phyloP scores from a whole-genome alignment of 2,113 vertebrate species.

The Genyomyrus donnyi region DNA sequence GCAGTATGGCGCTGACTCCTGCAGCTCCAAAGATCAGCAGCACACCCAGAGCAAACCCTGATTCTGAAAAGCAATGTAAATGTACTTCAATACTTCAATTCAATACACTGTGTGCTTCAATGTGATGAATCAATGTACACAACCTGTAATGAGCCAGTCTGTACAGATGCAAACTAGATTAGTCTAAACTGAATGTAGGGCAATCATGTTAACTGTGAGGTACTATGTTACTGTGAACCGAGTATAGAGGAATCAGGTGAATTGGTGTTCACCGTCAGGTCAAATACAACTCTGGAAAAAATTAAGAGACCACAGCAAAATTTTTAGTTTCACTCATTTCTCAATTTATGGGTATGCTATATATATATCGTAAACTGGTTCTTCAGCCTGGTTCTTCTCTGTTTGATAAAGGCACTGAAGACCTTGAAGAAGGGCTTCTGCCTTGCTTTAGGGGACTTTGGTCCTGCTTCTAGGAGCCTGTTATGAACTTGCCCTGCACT shows the following conservation, averaged over 20 bases:
- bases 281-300: background rate
- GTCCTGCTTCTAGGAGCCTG: too few species aligned
- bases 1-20: slow-evolving; percentile 63
- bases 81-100: background rate
- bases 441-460: too few species aligned
- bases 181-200: background rate
- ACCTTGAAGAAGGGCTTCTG: too few species aligned
- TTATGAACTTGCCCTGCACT: too few species aligned
- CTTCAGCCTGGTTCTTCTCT: too few species aligned
- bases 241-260: background rate
- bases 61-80: slow-evolving; percentile 59
- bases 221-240: background rate
- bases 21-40: slow-evolving; percentile 68
- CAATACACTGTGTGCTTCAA: background rate
- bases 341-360: too few species aligned
- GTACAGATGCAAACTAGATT: background rate
- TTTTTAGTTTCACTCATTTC: too few species aligned
- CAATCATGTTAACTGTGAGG: background rate
- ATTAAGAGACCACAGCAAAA: too few species aligned
- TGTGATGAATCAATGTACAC: background rate
- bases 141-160: background rate
- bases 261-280: background rate
- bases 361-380: too few species aligned
- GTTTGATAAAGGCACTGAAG: too few species aligned
- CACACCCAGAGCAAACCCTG: slow-evolving; percentile 66